These are phyloP conservation scores for Actinia tenebrosa DNA, from an alignment of 64 coral and sea anemone species.

Conservation along the genomic window DNA sequence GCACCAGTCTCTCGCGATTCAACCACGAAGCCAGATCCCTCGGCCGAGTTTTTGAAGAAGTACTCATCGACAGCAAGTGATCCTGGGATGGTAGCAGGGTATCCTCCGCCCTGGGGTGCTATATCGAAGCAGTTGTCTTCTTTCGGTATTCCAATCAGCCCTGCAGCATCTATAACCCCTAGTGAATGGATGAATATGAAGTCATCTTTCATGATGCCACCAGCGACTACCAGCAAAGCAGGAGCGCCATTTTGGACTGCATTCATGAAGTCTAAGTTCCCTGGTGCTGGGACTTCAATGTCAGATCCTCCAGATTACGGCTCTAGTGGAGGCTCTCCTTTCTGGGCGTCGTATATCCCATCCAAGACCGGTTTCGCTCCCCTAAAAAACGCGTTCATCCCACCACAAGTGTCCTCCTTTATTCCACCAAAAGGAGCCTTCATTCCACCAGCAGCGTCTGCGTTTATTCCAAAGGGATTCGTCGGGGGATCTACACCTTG, in stretches of 20 bases:
- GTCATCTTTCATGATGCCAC: not conserved
- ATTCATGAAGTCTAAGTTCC: not conserved
- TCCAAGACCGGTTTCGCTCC: not conserved
- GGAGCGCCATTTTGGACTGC: not conserved
- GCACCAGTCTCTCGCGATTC: not conserved
- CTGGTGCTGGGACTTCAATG: not conserved
- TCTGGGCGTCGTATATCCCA: conserved; percentile 6
- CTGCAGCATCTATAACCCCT: not conserved
- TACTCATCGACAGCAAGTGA: not conserved
- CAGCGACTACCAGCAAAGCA: not conserved
- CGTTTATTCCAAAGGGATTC: not conserved
- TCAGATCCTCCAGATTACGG: not conserved
- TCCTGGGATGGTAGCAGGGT: not conserved
- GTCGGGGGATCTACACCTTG: not conserved
- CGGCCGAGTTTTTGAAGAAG: not conserved
- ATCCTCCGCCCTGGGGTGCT: not conserved
- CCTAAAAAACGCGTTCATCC: not conserved
- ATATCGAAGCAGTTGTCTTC: not conserved
- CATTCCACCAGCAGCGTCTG: not conserved
- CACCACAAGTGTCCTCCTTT: not conserved
- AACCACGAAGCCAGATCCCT: not conserved
- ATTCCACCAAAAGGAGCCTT: not conserved
- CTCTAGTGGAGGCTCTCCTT: not conserved
- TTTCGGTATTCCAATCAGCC: not conserved
- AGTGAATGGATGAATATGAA: not conserved